Percentiles rank a stretch among this genome's conserved stretches.
Conservation (phyloP, 2,113 vertebrate species). For the Pan paniscus region DNA sequence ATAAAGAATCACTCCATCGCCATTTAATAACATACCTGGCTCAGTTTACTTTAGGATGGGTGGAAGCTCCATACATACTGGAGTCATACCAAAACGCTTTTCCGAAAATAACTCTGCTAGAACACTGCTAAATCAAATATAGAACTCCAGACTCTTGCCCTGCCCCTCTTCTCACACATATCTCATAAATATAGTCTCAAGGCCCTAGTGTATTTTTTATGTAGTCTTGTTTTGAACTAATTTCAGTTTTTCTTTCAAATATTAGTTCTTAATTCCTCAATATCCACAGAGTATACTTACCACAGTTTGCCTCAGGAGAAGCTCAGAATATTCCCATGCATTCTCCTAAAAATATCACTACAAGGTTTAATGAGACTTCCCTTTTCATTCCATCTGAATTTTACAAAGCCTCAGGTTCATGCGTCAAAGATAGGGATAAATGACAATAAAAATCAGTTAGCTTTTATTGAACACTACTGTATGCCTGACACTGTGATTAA, state of each 20-base stretch:
- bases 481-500: background rate
- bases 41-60: background rate
- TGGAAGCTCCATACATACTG: no score
- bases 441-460: background rate
- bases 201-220: background rate
- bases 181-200: background rate
- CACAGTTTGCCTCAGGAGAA: background rate
- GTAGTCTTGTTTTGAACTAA: background rate
- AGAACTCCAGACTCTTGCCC: background rate
- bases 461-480: background rate
- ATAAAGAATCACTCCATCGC: background rate
- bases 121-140: background rate
- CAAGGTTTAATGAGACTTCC: background rate
- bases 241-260: background rate
- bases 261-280: background rate
- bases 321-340: background rate
- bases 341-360: background rate
- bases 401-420: background rate
- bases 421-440: background rate
- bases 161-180: rapidly evolving
- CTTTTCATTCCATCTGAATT: background rate
- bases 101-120: background rate
- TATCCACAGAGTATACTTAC: background rate
- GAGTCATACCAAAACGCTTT: background rate
- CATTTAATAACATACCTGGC: background rate